Evolutionary conservation across 2,888 invertebrate genomes (phyloP), one percentile per base, ranked within the genome.

Genomic region (Eupsilia transversa): DNA sequence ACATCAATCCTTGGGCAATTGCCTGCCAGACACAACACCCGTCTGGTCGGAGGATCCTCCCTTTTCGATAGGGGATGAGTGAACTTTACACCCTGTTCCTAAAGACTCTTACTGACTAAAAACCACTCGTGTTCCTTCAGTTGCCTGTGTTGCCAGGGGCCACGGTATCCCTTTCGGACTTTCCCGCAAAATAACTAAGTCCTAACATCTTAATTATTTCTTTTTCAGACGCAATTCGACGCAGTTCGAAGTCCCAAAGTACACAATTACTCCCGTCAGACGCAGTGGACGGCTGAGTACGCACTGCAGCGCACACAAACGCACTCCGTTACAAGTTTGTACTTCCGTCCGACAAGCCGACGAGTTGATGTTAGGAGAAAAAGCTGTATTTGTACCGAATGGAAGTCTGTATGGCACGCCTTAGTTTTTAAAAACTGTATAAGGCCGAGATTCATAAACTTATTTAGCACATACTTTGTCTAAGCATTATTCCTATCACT

Each of bases 211-310:
- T 3, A 2, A 33, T 69, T 60, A 73, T 71, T 69, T 56, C 6
- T 10, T 20, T 89, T 86, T 0, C 89, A 93, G 93, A 6, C 91
- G 92, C 2, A 88, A 92, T 65, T 91, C 93, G 0, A 87, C 81
- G 30, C 83, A 85, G 2, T 61, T 43, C 7, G 86, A 84, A 1
- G 66, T 73, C 0, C 88, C 91, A 0, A 91, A 90, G 76, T 93
- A 92, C 82, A 93, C 94, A 3, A 95, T 95, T 57, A 97, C 97
- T 0, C 97, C 97, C 0, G 97, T 97, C 0, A 91, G 97, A 0
- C 92, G 97, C 59, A 96, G 96, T 77, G 94, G 92, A 0, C 89
- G 97, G 1, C 85, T 96, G 0, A 87, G 83, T 27, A 23, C 27
- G 0, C 83, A 78, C 30, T 64, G 57, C 17, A 87, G 83, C 27